Percentiles rank a stretch among this genome's conserved stretches.
Evolutionary conservation across 2,113 vertebrate genomes (phyloP).

Genomic region (Scatophagus argus): DNA sequence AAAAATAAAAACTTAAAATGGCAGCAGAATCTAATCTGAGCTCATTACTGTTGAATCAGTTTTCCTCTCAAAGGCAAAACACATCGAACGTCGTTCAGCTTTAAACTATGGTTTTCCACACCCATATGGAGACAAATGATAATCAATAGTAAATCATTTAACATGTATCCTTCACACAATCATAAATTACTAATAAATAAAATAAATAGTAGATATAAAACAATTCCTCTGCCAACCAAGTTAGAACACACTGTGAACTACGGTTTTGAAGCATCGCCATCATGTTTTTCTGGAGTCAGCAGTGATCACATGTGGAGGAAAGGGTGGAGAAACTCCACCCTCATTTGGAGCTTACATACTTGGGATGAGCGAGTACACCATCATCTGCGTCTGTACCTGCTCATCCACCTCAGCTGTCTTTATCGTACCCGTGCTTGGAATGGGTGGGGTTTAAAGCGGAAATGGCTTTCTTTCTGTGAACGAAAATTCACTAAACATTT

Average conservation of each 20-base stretch:
- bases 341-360: no score
- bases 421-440: no score
- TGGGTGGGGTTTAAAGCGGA: no score
- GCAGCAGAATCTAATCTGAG: neutral
- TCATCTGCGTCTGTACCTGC: no score
- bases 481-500: neutral
- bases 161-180: conserved; percentile 2
- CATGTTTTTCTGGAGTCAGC: no score
- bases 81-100: neutral
- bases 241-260: no score
- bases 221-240: conserved; percentile 6
- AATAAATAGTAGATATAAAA: conserved; percentile 49
- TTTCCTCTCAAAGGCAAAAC: neutral
- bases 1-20: neutral
- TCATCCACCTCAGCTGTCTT: no score
- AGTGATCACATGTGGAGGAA: no score
- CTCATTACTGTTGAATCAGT: neutral
- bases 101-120: neutral
- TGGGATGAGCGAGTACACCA: no score
- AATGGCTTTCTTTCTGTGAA: neutral
- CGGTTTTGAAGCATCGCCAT: no score
- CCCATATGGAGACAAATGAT: neutral
- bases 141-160: neutral
- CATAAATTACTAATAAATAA: conserved; percentile 64
- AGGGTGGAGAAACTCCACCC: no score